Base-by-base conservation (phyloP, 2,797 vertebrate species). In the Amniataba percoides region DNA sequence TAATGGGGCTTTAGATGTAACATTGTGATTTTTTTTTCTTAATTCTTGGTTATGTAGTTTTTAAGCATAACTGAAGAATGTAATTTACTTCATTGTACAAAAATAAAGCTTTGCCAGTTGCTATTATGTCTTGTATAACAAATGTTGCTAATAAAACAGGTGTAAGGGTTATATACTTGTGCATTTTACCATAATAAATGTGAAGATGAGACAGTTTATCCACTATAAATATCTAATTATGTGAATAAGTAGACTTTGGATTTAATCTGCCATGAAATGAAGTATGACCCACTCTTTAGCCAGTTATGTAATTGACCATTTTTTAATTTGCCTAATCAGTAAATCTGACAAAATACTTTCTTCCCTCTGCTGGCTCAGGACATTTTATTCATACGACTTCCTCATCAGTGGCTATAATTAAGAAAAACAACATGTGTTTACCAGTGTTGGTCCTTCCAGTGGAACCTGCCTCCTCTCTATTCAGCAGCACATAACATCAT, bases 401-500 rank as follows among this genome's bases (percentile, higher is more conserved):
- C 65, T 49, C 19, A 49, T 52, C 43, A 46, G 11, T 0, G 13
- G 7, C 8, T 42, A 39, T 61, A 58, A 77, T 48, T 21, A 51
- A 72, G 4, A 76, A n/a, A 36, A 39, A 56, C 34, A 78, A 74
- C 57, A 67, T 81, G 81, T 86, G 78, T 92, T 85, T 72, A 60
- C 34, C 1, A 9, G 11, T 43, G 42, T 13, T 75, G n/a, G 52
- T 78, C 58, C 36, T 59, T 51, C 51, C 2, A 72, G 49, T 62
- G 49, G 16, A 57, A 53, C 16, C 15, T 31, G 7, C 19, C 39
- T 18, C 43, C 2, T 70, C 34, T 64, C 66, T 14, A 64, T 66
- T 77, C 51, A 77, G 23, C n/a, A 72, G 25, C 25, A 70, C 23
- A 27, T 14, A 23, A 16, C 0, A 2, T 58, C n/a, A 51, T 61